Base-by-base conservation (phyloP, 2,888 invertebrate genomes). In the Epinotia nisella region DNA sequence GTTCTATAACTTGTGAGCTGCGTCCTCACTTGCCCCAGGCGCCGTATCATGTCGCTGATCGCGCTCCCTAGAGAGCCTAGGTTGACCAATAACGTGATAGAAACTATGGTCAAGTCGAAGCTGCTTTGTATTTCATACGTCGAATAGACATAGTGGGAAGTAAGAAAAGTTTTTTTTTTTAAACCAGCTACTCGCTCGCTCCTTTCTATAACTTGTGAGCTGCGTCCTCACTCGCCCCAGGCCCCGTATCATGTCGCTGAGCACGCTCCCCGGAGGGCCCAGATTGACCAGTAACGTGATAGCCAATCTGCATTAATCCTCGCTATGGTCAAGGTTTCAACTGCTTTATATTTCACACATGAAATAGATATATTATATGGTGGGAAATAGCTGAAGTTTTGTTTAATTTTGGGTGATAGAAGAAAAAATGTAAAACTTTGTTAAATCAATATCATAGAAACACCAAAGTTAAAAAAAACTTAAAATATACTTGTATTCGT, bases 1-100 rank as follows among this genome's bases (percentile, higher is more conserved):
- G 10, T 21, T 19, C 53, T 13, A 13, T 67, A 21, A 55, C 61
- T 72, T 67, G 51, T 55, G 17, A 21, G 3, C n/a, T 1, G 61
- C 2, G 29, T 67, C 65, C 45, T 55, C 66, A 17, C 49, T 58
- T n/a, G 49, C 71, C 71, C 45, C 55, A 17, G 55, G 71, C 67
- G 66, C 10, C 71, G 19, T 66, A 66, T 71, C 60, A 72, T 24
- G 55, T 56, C 61, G 60, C 60, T 49, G 60, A 70, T 45, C 29
- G 17, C 45, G 67, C 67, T 67, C 71, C 67, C 60, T 17, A 5
- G 71, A 56, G 71, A 49, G 4, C 19, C 24, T 59, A 56, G 67
- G 67, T 72, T 67, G 71, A 56, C 71, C 61, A 67, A 67, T 67
- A 67, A 55, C 45, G 19, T n/a, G n/a, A n/a, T n/a, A n/a, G n/a